Conservation (phyloP, 2,113 vertebrate species). For the Elanus axillaris region DNA sequence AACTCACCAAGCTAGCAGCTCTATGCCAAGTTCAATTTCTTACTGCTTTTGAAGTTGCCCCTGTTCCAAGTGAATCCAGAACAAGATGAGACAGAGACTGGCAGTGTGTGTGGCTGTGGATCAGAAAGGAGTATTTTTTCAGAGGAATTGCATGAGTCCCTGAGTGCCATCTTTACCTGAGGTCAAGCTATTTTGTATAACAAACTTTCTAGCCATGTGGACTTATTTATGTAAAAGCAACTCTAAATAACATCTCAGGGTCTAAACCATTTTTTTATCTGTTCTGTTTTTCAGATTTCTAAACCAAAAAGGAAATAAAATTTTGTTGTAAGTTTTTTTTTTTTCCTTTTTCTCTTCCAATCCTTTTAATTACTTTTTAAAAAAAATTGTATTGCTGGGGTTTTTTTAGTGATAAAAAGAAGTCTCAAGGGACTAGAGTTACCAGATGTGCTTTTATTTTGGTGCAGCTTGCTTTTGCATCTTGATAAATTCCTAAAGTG, state of each 20-base stretch:
- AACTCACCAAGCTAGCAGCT: background rate
- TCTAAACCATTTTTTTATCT: background rate
- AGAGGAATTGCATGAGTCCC: background rate
- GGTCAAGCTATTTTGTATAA: background rate
- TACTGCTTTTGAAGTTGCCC: background rate
- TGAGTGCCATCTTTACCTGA: background rate
- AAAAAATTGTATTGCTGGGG: background rate
- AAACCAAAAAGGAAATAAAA: background rate
- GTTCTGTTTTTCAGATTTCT: background rate
- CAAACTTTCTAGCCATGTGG: background rate
- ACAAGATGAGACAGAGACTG: background rate
- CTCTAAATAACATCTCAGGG: background rate
- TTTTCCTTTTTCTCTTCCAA: background rate
- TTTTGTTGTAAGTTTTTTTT: background rate
- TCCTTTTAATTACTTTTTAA: background rate
- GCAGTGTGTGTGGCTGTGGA: background rate
- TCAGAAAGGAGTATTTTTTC: background rate
- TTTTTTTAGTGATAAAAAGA: background rate
- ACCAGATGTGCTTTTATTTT: slow-evolving; percentile 52
- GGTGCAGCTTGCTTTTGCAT: background rate
- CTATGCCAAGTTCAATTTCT: background rate
- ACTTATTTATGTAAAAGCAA: background rate
- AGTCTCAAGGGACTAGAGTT: background rate
- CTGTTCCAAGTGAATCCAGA: background rate
- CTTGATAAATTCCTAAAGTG: slow-evolving; percentile 26